Evolutionary conservation across 2,888 invertebrate genomes (phyloP).

Genomic region (Sinotaia quadrata): DNA sequence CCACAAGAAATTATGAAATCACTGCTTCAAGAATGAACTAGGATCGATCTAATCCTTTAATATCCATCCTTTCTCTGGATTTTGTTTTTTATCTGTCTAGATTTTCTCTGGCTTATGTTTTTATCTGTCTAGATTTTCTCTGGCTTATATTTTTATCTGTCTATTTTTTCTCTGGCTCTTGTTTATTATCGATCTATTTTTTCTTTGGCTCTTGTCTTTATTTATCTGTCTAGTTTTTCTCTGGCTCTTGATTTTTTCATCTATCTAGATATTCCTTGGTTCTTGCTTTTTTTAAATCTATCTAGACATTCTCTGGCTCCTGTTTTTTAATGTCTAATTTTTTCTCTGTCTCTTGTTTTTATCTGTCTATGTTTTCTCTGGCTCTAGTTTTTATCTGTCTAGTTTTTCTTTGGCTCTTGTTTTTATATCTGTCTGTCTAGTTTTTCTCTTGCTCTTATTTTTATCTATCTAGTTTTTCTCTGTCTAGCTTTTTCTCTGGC

Average conservation of each 20-base stretch:
- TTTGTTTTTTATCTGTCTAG: too few species aligned
- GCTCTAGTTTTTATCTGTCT: neutral
- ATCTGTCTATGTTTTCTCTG: neutral
- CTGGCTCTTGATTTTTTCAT: neutral
- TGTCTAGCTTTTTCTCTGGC: neutral
- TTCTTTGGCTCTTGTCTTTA: too few species aligned
- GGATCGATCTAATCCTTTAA: too few species aligned
- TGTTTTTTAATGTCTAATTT: neutral
- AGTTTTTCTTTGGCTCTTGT: neutral
- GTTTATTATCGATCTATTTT: too few species aligned
- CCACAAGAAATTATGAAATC: too few species aligned
- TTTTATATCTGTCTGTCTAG: neutral
- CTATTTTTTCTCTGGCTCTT: too few species aligned
- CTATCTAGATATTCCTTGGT: neutral
- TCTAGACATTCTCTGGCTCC: neutral
- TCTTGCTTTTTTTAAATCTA: neutral
- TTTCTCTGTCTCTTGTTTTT: conserved; percentile 4
- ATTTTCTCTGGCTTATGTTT: too few species aligned
- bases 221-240: too few species aligned
- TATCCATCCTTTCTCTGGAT: too few species aligned
- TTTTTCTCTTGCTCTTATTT: neutral
- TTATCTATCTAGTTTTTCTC: neutral
- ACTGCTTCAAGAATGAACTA: too few species aligned
- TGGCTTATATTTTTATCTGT: too few species aligned
- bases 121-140: too few species aligned